Percentiles rank a stretch among this genome's conserved stretches.
phyloP scores from a whole-genome alignment of 2,888 invertebrate species.

The Ophion obscuratus region DNA sequence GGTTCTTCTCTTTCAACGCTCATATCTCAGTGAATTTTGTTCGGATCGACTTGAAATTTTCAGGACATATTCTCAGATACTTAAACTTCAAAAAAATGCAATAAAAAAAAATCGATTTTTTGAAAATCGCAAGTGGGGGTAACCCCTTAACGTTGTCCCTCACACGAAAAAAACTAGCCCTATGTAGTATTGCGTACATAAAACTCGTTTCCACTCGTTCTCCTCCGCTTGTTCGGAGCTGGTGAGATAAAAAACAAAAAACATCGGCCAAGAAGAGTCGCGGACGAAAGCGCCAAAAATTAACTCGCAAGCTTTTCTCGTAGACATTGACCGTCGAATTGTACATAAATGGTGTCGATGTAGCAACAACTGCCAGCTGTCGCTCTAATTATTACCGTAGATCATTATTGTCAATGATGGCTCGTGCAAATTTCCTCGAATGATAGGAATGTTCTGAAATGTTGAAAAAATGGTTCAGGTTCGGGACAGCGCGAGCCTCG shows the following conservation, averaged over 20 bases:
- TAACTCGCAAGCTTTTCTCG: constrained; percentile 43
- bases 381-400: constrained; percentile 14
- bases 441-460: neutral
- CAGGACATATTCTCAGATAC: too few relatives aligned
- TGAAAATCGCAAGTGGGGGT: too few relatives aligned
- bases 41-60: too few relatives aligned
- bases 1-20: too few relatives aligned
- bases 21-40: too few relatives aligned
- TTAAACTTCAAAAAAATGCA: too few relatives aligned
- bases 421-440: neutral
- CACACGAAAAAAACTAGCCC: neutral
- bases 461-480: constrained; percentile 66
- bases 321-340: constrained; percentile 19
- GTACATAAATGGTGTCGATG: constrained; percentile 1
- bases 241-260: neutral
- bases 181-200: neutral
- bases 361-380: constrained; percentile 23
- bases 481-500: constrained; percentile 73
- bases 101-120: too few relatives aligned
- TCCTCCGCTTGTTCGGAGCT: constrained; percentile 1
- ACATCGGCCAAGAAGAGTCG: neutral
- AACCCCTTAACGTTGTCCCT: too few relatives aligned
- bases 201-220: neutral
- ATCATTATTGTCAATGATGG: neutral
- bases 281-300: neutral